These are phyloP conservation scores for Fragum whitleyi DNA, from an alignment of 2,888 invertebrate species.

Conservation along the genomic window DNA sequence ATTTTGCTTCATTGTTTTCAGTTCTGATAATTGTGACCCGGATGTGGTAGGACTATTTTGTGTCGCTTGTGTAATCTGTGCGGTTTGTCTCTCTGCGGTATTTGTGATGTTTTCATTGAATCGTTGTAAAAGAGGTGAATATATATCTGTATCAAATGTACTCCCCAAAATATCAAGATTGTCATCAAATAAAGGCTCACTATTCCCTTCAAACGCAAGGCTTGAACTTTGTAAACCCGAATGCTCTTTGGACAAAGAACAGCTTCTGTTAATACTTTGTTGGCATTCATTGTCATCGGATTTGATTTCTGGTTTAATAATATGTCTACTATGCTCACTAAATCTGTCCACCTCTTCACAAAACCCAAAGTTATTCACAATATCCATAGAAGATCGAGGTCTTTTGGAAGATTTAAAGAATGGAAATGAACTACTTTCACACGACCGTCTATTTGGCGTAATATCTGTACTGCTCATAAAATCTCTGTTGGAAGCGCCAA, in stretches of 20 bases:
- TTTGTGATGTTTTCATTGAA: slow-evolving; percentile 45
- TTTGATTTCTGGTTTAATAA: slow-evolving; percentile 37
- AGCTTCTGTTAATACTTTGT: slow-evolving; percentile 16
- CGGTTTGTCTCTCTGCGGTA: slow-evolving; percentile 20
- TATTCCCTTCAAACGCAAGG: slow-evolving; percentile 14
- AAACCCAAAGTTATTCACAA: slow-evolving; percentile 19
- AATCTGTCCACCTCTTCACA: slow-evolving; percentile 16
- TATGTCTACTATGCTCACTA: neutral
- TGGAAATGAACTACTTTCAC: slow-evolving; percentile 9
- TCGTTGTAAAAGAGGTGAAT: slow-evolving; percentile 59
- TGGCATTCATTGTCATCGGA: slow-evolving; percentile 11
- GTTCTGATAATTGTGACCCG: slow-evolving; percentile 60
- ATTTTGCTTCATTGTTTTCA: slow-evolving; percentile 63
- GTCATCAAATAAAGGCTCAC: slow-evolving; percentile 50
- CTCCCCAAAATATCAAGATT: slow-evolving; percentile 50
- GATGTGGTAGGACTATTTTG: slow-evolving; percentile 41
- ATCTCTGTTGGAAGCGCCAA: neutral
- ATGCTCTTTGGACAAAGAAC: slow-evolving; percentile 11
- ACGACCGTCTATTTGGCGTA: neutral
- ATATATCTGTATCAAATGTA: slow-evolving; percentile 62
- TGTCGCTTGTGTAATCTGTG: slow-evolving; percentile 30
- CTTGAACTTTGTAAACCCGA: neutral
- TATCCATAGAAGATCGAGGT: slow-evolving; percentile 15
- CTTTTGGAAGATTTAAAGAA: slow-evolving; percentile 13
- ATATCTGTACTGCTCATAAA: slow-evolving; percentile 6